Conservation (phyloP, 2,888 invertebrate genomes). For the Neoitamus cyanurus region DNA sequence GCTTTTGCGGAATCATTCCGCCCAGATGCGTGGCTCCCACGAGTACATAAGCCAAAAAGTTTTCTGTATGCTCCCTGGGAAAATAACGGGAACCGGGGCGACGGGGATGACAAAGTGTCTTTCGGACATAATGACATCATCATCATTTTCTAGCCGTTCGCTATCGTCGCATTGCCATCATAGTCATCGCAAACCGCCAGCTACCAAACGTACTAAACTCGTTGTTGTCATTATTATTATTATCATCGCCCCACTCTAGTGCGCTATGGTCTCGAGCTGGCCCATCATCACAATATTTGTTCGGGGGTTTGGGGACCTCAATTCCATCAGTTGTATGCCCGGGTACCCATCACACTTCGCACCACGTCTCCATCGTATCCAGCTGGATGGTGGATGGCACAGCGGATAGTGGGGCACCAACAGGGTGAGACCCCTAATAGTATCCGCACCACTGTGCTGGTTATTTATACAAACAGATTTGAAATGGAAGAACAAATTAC, state of each 20-base stretch:
- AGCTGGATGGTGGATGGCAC: no score
- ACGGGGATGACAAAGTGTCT: neutral
- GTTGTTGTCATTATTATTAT: constrained; percentile 21
- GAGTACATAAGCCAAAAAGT: constrained; percentile 1
- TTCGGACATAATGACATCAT: constrained; percentile 19
- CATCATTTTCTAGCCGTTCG: constrained; percentile 18
- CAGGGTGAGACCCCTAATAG: neutral
- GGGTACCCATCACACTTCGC: neutral
- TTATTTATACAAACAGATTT: constrained; percentile 19
- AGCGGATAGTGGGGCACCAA: neutral
- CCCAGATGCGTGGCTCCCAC: neutral
- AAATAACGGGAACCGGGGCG: neutral
- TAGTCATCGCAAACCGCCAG: neutral
- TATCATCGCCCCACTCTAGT: neutral
- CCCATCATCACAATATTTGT: constrained; percentile 38
- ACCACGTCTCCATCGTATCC: neutral
- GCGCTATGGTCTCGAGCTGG: neutral
- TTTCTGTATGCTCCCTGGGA: neutral
- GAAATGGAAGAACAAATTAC: neutral
- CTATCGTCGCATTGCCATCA: neutral
- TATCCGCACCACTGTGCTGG: neutral
- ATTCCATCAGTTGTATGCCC: constrained; percentile 15
- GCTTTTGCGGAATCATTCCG: neutral
- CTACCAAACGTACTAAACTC: constrained; percentile 4
- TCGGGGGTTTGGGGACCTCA: constrained; percentile 31